Evolutionary conservation across 2,888 invertebrate species (phyloP).

Genomic region (Leuctra nigra): DNA sequence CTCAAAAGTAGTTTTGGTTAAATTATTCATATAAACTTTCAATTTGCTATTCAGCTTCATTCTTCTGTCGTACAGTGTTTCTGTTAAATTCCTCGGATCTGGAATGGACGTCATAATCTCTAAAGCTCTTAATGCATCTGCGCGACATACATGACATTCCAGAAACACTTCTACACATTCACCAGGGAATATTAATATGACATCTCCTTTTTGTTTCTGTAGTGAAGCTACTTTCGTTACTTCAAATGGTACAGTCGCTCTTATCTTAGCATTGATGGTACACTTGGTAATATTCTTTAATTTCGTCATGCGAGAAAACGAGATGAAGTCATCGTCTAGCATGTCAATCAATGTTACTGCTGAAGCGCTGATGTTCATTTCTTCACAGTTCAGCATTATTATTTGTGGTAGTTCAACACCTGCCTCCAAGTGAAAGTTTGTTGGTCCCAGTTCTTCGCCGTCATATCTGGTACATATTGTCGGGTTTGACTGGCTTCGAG

Average conservation of each 20-base stretch:
- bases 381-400: too few species aligned
- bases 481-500: too few species aligned
- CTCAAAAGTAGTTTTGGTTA: not conserved
- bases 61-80: not conserved
- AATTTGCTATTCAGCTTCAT: not conserved
- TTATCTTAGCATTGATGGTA: not conserved
- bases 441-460: too few species aligned
- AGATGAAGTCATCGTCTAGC: not conserved
- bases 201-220: too few species aligned
- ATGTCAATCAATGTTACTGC: too few species aligned
- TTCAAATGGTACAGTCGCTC: not conserved
- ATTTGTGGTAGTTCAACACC: too few species aligned
- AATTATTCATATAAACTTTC: not conserved
- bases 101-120: not conserved
- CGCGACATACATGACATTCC: not conserved
- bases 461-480: too few species aligned
- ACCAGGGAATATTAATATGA: not conserved
- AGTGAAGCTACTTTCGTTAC: not conserved
- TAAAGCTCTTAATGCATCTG: not conserved
- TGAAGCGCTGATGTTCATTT: too few species aligned
- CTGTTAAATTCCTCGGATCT: not conserved
- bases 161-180: not conserved
- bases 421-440: too few species aligned
- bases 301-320: not conserved
- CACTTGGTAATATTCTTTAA: not conserved